Base-by-base conservation (phyloP, 1,140 invertebrate species). In the Aleiodes sp. region DNA sequence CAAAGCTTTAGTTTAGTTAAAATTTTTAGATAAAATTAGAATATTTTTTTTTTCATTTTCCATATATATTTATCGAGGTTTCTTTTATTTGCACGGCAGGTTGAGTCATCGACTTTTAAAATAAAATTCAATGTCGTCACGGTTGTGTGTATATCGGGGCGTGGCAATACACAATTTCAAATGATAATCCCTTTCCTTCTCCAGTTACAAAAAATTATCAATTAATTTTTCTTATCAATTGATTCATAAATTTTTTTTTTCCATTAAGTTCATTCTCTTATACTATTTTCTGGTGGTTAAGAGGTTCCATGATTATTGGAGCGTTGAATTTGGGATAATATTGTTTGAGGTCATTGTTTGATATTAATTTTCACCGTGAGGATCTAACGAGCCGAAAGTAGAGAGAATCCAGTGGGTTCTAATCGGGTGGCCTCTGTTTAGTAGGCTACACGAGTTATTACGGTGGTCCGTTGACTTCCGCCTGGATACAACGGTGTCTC, bases 401-500 rank as follows among this genome's bases (percentile, higher is more conserved):
- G 64, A 26, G 43, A 29, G 33, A 31, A n/a, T n/a, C 6, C 63
- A 28, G 63, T 21, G 28, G 28, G 16, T 52, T 65, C 43, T 63
- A 63, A 63, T 63, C 57, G 43, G 62, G 39, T 64, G 39, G 3
- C n/a, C n/a, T n/a, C n/a, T n/a, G n/a, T 29, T 65, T 65, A 52
- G 29, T 57, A 65, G 64, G 41, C 46, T 56, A 67, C 33, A 52
- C 46, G 19, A 24, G 46, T 12, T 8, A 4, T 12, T 52, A n/a
- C n/a, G n/a, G 19, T 39, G 46, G 33, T 21, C 46, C 56, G 46
- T 59, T 67, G n/a, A 59, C 65, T 67, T 67, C 65, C 65, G 65
- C 65, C 39, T 67, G 37, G 65, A 59, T 59, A 67, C 65, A 67
- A 37, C 46, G 46, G 46, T 24, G 12, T 24, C 8, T 52, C 16